Evolutionary conservation across 2,888 invertebrate species (phyloP).

Genomic region (Nebria salina): DNA sequence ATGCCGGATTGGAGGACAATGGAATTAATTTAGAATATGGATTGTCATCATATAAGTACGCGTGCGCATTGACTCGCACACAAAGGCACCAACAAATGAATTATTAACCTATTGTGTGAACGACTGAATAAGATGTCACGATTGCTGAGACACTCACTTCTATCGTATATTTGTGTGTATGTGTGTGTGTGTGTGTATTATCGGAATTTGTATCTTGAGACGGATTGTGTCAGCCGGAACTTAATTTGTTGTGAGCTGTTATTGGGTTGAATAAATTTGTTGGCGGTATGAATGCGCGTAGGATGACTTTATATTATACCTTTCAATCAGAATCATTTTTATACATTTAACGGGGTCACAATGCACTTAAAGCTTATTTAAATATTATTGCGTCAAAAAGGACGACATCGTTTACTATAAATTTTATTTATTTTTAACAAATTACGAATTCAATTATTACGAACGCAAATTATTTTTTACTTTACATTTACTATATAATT

Average conservation of each 20-base stretch:
- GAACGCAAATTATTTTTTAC: too few species aligned
- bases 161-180: not conserved
- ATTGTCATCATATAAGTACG: conserved; percentile 37
- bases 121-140: conserved; percentile 40
- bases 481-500: too few species aligned
- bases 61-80: not conserved
- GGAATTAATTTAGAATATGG: conserved; percentile 46
- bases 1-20: conserved; percentile 36
- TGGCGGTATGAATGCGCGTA: not conserved
- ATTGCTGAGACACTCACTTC: conserved; percentile 11
- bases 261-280: not conserved
- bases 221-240: conserved; percentile 17
- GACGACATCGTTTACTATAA: too few species aligned
- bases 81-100: conserved; percentile 40
- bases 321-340: not conserved
- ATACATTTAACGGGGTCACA: not conserved
- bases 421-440: too few species aligned
- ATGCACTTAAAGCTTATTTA: too few species aligned
- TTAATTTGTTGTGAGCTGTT: conserved; percentile 31
- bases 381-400: too few species aligned
- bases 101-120: conserved; percentile 29
- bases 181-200: not conserved
- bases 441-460: too few species aligned
- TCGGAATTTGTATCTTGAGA: conserved; percentile 23
- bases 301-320: not conserved